A percentile compares a stretch with the other conserved stretches of the same genome.
These are phyloP conservation scores for Sternarchorhynchus goeldii DNA, from an alignment of 2,797 vertebrate genomes.

Conservation along the genomic window DNA sequence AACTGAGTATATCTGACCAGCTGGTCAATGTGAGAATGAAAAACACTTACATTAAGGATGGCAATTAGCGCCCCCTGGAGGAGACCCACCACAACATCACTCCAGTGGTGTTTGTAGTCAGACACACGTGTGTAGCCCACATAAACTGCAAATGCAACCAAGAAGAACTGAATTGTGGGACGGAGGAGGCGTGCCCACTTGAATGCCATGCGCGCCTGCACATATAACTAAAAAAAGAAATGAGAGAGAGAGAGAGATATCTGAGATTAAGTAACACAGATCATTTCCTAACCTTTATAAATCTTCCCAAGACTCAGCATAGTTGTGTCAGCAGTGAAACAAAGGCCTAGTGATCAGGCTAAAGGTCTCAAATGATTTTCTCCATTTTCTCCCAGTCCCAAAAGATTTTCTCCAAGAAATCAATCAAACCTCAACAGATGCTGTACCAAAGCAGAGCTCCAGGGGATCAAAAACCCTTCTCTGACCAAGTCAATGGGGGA, in stretches of 20 bases:
- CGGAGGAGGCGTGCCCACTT: slow-evolving; percentile 89
- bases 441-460: background rate
- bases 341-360: background rate
- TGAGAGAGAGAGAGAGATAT: background rate
- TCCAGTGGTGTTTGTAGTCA: slow-evolving; percentile 95
- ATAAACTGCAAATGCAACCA: slow-evolving; percentile 85
- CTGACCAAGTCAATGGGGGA: background rate
- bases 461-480: background rate
- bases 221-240: slow-evolving; percentile 79
- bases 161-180: slow-evolving; percentile 93
- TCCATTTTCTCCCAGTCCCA: background rate
- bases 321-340: background rate
- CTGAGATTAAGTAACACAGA: background rate
- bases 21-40: no score
- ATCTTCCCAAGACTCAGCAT: background rate
- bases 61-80: slow-evolving; percentile 92
- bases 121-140: slow-evolving; percentile 94
- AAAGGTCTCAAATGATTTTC: background rate
- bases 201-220: slow-evolving; percentile 88
- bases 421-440: background rate
- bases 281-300: background rate
- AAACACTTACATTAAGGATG: slow-evolving; percentile 81
- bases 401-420: background rate
- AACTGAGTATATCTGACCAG: background rate
- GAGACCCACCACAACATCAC: slow-evolving; percentile 89